These are phyloP conservation scores for Spilosoma lubricipeda DNA, from an alignment of 2,888 invertebrate species.

Conservation along the genomic window DNA sequence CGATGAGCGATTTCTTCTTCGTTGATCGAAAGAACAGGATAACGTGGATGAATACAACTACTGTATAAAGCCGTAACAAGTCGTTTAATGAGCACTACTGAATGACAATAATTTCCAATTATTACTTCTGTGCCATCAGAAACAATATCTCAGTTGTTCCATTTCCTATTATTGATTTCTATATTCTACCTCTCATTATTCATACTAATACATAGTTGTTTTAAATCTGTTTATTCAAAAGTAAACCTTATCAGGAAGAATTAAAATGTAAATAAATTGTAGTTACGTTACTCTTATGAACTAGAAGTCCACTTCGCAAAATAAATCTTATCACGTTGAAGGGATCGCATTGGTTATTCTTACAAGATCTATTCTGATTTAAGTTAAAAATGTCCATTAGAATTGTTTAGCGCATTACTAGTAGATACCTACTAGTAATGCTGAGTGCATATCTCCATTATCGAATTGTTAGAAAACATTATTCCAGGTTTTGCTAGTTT, in stretches of 20 bases:
- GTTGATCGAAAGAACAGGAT: too few species aligned
- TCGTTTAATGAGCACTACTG: too few species aligned
- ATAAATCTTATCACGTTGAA: not conserved
- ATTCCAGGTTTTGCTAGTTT: not conserved
- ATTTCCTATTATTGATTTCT: too few species aligned
- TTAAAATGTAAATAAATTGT: not conserved
- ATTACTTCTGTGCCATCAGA: too few species aligned
- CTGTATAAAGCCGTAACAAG: too few species aligned
- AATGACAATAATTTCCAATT: too few species aligned
- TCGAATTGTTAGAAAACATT: not conserved
- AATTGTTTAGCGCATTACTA: not conserved
- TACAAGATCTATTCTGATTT: not conserved
- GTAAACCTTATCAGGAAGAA: not conserved
- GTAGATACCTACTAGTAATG: not conserved
- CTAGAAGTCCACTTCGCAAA: too few species aligned
- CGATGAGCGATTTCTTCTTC: too few species aligned
- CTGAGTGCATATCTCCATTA: not conserved
- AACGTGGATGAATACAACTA: too few species aligned
- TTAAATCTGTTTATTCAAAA: not conserved
- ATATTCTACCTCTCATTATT: not conserved
- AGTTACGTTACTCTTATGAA: not conserved
- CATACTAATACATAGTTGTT: not conserved
- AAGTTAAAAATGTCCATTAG: not conserved
- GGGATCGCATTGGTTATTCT: not conserved
- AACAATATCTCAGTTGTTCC: too few species aligned